Evolutionary conservation across 2,888 invertebrate genomes (phyloP), one percentile per base, ranked within the genome.

Genomic region (Drosophila kuntzei): DNA sequence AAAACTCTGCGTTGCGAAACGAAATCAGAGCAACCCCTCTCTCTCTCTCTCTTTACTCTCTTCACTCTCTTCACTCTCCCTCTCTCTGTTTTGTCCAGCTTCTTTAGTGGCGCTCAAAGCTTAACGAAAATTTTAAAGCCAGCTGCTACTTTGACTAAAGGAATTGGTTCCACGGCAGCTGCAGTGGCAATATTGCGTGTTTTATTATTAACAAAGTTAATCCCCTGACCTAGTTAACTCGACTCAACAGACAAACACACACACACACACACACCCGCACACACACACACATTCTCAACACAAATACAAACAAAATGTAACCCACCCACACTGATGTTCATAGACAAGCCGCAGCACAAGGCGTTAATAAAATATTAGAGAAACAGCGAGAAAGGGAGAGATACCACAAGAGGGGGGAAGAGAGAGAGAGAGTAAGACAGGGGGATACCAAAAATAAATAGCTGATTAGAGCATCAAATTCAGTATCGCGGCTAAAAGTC

Each of bases 141-240:
- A 70, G 68, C 69, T 76, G 73, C 80, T 51, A 39, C 66, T 78
- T 72, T 54, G 66, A 67, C 47, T 27, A 51, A 73, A 60, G 65
- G 55, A 73, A 73, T 76, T 71, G 49, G 65, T 70, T 61, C 69
- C 69, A 62, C 69, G 55, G 71, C 76, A 80, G 68, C 66, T 71
- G 71, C 71, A 71, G 66, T 60, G 79, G 81, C 74, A 70, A 74
- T 75, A 79, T 82, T 82, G 71, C 71, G 79, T 74, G 76, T 79
- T 85, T 71, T 82, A 85, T 85, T 85, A 85, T 85, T 84, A 82
- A 84, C 82, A 80, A 82, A 82, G 75, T 84, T 82, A 85, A 85
- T 85, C 80, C 79, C 79, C 76, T 80, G 82, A 84, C 85, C 84
- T 79, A 82, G 85, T 82, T 80, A 78, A 73, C 73, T 69, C 41